Percentiles rank a stretch among this genome's conserved stretches.
Evolutionary conservation across 2,888 invertebrate genomes (phyloP).

Genomic region (Ophion ventricosus): DNA sequence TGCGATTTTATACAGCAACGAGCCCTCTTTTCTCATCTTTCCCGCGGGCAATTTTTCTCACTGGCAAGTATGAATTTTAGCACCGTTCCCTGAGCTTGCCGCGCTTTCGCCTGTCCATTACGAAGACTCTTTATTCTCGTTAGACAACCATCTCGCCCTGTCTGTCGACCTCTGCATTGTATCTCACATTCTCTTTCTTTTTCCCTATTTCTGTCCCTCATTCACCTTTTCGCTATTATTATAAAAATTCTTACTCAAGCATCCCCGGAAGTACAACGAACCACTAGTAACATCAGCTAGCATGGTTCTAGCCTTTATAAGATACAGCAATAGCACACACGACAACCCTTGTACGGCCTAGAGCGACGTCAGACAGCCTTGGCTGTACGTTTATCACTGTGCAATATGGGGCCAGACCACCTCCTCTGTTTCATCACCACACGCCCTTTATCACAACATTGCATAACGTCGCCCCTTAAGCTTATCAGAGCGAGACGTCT

Average conservation of each 20-base stretch:
- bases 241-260: conserved; percentile 16
- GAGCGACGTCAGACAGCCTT: conserved; percentile 49
- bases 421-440: conserved; percentile 18
- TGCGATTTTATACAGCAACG: not conserved
- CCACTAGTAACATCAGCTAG: conserved; percentile 33
- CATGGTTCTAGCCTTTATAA: conserved; percentile 40
- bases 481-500: conserved; percentile 72
- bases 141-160: conserved; percentile 58
- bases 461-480: conserved; percentile 68
- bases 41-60: conserved; percentile 70
- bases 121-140: conserved; percentile 72
- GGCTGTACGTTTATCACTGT: conserved; percentile 74
- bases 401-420: conserved; percentile 60
- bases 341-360: conserved; percentile 15
- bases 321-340: conserved; percentile 13
- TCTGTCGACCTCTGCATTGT: conserved; percentile 10
- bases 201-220: not conserved
- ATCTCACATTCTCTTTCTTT: conserved; percentile 36
- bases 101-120: conserved; percentile 69
- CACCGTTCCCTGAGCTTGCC: conserved; percentile 38
- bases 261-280: conserved; percentile 21
- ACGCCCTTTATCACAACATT: conserved; percentile 76
- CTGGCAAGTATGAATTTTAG: conserved; percentile 69
- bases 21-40: conserved; percentile 20
- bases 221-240: conserved; percentile 23